Percentiles rank a stretch among this genome's conserved stretches.
Conservation (phyloP, 2,797 vertebrate species). For the Cryptoprocta ferox region DNA sequence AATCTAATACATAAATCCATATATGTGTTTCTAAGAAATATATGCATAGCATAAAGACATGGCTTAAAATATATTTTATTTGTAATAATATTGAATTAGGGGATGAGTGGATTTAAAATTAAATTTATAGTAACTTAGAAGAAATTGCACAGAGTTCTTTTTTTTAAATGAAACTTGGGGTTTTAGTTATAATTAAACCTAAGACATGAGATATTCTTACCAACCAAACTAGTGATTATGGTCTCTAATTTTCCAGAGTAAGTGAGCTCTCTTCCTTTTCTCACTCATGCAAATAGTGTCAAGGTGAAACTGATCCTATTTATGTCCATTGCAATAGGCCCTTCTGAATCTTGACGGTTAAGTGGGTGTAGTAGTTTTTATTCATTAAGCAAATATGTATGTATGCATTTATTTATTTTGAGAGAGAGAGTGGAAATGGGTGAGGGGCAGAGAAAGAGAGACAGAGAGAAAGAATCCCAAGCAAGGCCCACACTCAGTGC, state of each 20-base stretch:
- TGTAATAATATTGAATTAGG: conserved; percentile 70
- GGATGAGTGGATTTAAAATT: conserved; percentile 71
- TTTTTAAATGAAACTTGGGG: conserved; percentile 35
- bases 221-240: background rate
- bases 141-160: conserved; percentile 62
- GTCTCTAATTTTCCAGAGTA: conserved; percentile 25
- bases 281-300: background rate
- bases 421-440: too few relatives aligned
- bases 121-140: conserved; percentile 67
- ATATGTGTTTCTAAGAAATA: conserved; percentile 76
- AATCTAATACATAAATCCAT: conserved; percentile 40
- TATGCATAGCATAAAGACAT: conserved; percentile 77
- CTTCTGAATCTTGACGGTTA: background rate
- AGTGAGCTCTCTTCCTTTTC: background rate
- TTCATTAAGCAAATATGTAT: background rate
- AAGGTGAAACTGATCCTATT: background rate
- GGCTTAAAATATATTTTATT: conserved; percentile 69
- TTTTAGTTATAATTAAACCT: conserved; percentile 65
- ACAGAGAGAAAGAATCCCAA: too few relatives aligned
- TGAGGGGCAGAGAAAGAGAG: too few relatives aligned
- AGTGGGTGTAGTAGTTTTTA: background rate
- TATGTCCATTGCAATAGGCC: background rate
- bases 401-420: too few relatives aligned
- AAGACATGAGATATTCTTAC: background rate
- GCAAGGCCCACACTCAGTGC: too few relatives aligned